Evolutionary conservation across 1,140 invertebrate genomes (phyloP), one percentile per base, ranked within the genome.

Genomic region (Diabrotica virgifera): DNA sequence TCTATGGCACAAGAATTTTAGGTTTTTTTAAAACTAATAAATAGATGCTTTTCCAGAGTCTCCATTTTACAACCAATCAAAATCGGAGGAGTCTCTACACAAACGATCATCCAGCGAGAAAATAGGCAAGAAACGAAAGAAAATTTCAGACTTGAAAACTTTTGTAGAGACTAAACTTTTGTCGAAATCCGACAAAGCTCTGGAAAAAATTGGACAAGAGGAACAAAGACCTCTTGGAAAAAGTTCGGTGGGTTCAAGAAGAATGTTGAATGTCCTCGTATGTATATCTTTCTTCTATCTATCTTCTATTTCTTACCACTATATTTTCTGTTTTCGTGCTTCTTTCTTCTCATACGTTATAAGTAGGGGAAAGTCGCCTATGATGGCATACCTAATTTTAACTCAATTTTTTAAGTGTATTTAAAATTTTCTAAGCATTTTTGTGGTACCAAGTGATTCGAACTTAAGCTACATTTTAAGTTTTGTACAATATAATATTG

Each of bases 151-250:
- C 77, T 80, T 96, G 5, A 90, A 90, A 78, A 88, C 91, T 4
- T 95, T 96, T 74, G 93, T 96, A 1, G 94, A 95, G 78, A 94
- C 92, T 0, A 95, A 95, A 79, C 80, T 96, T 64, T 83, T 95
- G 52, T 95, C 93, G 0, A 93, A 94, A 79, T 95, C 93, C 5
- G 93, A 96, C 72, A 94, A 93, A 80, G 90, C 91, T 56, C 80
- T 95, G 66, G 93, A 95, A 80, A 94, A 92, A 84, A 92, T 95
- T 77, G 91, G 90, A 59, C 87, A 90, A 58, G 90, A 91, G 56
- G 89, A 87, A 69, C 77, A 84, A n/a, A 88, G 88, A 72, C 72
- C 80, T 60, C 67, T 84, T 13, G 80, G 80, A 60, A 82, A 85
- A 60, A 80, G 84, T 70, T 72, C 72, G 76, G 85, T 85, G 79